Evolutionary conservation across 1,140 invertebrate genomes (phyloP), one percentile per base, ranked within the genome.

Genomic region (Homarus americanus): DNA sequence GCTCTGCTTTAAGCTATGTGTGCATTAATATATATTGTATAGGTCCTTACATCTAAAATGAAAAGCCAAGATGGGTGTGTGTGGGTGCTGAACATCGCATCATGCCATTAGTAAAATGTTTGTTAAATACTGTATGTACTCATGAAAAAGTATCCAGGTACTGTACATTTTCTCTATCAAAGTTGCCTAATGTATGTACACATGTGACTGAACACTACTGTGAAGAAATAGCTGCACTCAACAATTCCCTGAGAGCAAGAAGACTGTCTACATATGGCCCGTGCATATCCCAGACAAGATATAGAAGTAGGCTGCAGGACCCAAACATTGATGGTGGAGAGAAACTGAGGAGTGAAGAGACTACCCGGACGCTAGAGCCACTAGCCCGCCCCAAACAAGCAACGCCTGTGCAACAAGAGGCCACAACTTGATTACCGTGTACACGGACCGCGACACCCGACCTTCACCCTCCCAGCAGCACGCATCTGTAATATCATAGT

Each of bases 351-450:
- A 90, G 87, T 84, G 87, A 72, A 84, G 80, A 84, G 49, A 72
- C 83, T 80, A 84, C 83, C 87, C 87, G 80, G 80, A 89, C 79
- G 87, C 87, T 75, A 89, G 79, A 69, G 80, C 80, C 83, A 69
- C 78, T 84, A 82, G 80, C 88, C 80, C 69, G 72, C 87, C 87
- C 87, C 79, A 69, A 90, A 90, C 80, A 90, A 90, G 88, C 88
- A 90, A 90, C 88, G 88, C 80, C 66, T 82, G 88, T 90, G 87
- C 87, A 90, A 90, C 80, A 90, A 90, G 88, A 90, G 88, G 80
- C 88, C 88, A 90, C 88, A 90, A 84, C 88, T 90, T 90, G 88
- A 90, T 90, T n/a, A 72, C 80, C 80, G 88, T 90, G 88, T 40
- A 90, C 88, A 90, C 88, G 88, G 80, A 90, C 28, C 88, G 88